These are phyloP conservation scores for Brienomyrus brachyistius DNA, from an alignment of 2,113 vertebrate genomes.

Conservation along the genomic window DNA sequence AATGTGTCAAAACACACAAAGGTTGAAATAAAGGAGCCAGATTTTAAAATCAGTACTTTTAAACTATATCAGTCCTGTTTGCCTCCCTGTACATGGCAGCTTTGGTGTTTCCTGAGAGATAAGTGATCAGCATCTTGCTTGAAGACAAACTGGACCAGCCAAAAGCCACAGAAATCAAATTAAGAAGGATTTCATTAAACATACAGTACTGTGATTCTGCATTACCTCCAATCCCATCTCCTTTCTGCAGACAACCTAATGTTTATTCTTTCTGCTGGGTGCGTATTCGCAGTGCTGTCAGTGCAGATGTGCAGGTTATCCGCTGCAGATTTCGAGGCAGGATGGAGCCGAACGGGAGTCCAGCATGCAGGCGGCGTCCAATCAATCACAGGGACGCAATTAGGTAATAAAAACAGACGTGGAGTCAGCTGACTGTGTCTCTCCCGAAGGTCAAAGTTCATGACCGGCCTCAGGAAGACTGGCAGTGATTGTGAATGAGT, in stretches of 20 bases:
- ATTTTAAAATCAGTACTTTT: constrained; percentile 27
- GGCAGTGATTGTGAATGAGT: background rate
- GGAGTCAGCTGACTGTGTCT: constrained; percentile 43
- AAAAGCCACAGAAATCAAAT: background rate
- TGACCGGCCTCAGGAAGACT: constrained; percentile 55
- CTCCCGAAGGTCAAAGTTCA: constrained; percentile 63
- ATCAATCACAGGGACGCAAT: constrained; percentile 32
- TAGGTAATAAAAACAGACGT: constrained; percentile 60
- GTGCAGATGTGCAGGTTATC: background rate
- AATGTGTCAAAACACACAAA: background rate
- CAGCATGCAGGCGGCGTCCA: background rate
- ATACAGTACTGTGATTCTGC: background rate
- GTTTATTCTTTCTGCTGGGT: background rate
- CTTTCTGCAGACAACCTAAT: background rate
- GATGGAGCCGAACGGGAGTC: background rate
- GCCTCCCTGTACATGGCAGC: constrained; percentile 51
- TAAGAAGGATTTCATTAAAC: background rate
- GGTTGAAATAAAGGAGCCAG: background rate
- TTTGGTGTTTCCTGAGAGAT: constrained; percentile 44
- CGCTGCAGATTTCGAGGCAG: background rate
- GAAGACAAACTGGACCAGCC: constrained; percentile 43
- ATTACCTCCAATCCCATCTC: background rate
- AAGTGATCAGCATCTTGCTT: constrained; percentile 55
- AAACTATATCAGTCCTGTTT: constrained; percentile 25
- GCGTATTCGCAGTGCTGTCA: background rate